A percentile compares a stretch with the other conserved stretches of the same genome.
Evolutionary conservation across 2,888 invertebrate genomes (phyloP).

Genomic region (Cordylochernes scorpioides): DNA sequence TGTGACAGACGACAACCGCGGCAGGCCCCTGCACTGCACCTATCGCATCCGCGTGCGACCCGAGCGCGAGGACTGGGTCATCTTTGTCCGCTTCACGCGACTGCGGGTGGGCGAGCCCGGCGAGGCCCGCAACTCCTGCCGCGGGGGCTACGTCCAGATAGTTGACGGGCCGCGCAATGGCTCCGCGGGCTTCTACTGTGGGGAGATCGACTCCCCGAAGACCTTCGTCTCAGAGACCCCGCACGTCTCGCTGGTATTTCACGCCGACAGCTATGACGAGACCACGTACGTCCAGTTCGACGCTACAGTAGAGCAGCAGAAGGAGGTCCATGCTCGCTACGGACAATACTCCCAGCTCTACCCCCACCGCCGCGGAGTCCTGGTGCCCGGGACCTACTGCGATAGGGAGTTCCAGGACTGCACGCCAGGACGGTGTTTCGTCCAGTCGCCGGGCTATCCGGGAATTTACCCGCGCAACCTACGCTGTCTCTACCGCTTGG

Average conservation of each 20-base stretch:
- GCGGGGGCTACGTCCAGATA: slow-evolving; percentile 14
- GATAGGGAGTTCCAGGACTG: slow-evolving; percentile 63
- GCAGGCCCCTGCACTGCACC: slow-evolving; percentile 60
- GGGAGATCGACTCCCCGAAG: slow-evolving; percentile 74
- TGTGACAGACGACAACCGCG: slow-evolving; percentile 49
- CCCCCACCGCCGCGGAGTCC: slow-evolving; percentile 61
- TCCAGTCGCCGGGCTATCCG: slow-evolving; percentile 73
- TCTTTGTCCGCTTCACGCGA: slow-evolving; percentile 21
- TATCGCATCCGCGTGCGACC: slow-evolving; percentile 69
- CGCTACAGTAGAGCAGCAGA: slow-evolving; percentile 63
- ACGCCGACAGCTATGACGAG: slow-evolving; percentile 73
- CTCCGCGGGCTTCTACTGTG: slow-evolving; percentile 53
- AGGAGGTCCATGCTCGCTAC: slow-evolving; percentile 45
- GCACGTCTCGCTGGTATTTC: slow-evolving; percentile 67
- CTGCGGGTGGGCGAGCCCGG: slow-evolving; percentile 12
- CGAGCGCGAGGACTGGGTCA: slow-evolving; percentile 64
- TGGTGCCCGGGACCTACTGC: slow-evolving; percentile 65
- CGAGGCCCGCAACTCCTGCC: slow-evolving; percentile 10
- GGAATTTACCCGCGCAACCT: slow-evolving; percentile 70
- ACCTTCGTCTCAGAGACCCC: slow-evolving; percentile 82
- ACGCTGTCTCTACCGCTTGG: slow-evolving; percentile 67
- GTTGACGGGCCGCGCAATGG: slow-evolving; percentile 14
- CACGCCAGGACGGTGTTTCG: slow-evolving; percentile 67
- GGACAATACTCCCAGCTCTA: slow-evolving; percentile 81
- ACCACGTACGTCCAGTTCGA: slow-evolving; percentile 67